phyloP scores from a whole-genome alignment of 2,797 vertebrate genomes.

The Acridotheres tristis region DNA sequence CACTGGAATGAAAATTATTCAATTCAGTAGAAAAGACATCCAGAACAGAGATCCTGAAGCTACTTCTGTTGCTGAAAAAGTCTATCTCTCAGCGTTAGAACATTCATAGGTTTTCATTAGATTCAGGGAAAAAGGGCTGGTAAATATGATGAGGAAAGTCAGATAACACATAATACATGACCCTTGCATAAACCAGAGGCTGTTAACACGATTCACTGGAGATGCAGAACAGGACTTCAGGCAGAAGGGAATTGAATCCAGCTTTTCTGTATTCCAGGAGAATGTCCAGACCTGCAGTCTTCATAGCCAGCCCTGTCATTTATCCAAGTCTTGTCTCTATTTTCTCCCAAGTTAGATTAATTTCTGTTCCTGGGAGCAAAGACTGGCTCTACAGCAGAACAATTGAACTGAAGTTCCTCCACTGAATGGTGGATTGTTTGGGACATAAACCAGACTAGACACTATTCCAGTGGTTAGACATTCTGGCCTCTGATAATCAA shows the following conservation, averaged over 20 bases:
- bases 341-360: not conserved
- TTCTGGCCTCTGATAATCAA: not conserved
- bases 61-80: not conserved
- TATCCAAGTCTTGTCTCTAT: not conserved
- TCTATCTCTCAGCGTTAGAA: not conserved
- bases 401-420: not conserved
- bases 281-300: not conserved
- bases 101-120: not conserved
- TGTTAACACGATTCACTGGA: not conserved
- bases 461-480: not conserved
- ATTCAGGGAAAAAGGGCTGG: not conserved
- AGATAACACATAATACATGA: rapidly evolving
- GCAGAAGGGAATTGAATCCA: not conserved
- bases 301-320: not conserved
- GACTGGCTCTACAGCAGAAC: not conserved
- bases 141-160: not conserved
- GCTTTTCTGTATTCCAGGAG: not conserved
- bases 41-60: not conserved
- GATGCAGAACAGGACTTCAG: not conserved
- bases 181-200: not conserved
- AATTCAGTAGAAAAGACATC: slow-evolving; percentile 81
- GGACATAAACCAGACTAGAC: not conserved
- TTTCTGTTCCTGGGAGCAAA: not conserved
- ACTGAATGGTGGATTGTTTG: not conserved
- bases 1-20: slow-evolving; percentile 71